Evolutionary conservation across 2,113 vertebrate species (phyloP).

Genomic region (Hyaena hyaena): DNA sequence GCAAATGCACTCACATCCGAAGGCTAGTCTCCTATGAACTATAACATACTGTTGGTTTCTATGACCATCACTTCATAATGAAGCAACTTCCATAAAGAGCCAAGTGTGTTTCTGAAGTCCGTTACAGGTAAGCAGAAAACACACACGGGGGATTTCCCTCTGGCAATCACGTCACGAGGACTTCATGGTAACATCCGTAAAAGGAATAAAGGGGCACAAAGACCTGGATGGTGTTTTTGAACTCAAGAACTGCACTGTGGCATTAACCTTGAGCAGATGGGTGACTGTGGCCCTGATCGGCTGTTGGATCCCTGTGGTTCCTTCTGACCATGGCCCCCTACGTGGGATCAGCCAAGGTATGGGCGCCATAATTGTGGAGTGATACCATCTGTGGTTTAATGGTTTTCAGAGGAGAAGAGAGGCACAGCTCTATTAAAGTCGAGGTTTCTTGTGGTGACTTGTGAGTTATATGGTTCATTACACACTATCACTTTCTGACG

Average conservation of each 20-base stretch:
- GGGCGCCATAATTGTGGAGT: accelerated
- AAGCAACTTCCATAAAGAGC: not conserved
- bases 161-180: not conserved
- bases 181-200: not conserved
- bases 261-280: not conserved
- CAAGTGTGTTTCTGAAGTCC: not conserved
- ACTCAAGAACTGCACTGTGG: not conserved
- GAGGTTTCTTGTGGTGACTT: too few relatives aligned
- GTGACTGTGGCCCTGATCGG: too few relatives aligned
- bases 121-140: not conserved
- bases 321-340: not conserved
- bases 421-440: not conserved
- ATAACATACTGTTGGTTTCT: not conserved
- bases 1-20: not conserved
- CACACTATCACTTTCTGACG: not conserved
- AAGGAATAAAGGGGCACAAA: not conserved
- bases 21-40: not conserved
- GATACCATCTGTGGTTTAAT: not conserved
- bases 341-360: accelerated
- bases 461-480: not conserved
- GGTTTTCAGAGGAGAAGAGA: not conserved
- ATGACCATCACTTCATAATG: not conserved
- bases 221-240: not conserved
- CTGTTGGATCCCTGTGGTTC: not conserved
- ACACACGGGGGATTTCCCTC: not conserved